These are phyloP conservation scores for Notarius lentiginosus DNA, from an alignment of 2,113 vertebrate genomes.

Conservation along the genomic window DNA sequence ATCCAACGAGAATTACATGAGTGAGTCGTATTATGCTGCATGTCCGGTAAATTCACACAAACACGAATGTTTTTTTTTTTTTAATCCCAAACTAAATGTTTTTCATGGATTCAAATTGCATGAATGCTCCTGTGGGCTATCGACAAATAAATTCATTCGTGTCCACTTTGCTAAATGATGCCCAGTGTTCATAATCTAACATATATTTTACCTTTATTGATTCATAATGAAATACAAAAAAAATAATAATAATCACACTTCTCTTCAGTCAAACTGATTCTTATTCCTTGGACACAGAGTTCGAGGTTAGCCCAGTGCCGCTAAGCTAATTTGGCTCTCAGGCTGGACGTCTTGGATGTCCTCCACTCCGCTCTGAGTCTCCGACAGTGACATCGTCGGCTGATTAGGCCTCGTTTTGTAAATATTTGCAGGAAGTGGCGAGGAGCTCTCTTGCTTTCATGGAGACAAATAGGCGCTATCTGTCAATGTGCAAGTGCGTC, in stretches of 20 bases:
- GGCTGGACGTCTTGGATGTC: conserved; percentile 15
- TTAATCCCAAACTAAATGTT: background rate
- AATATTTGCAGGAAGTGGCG: conserved; percentile 52
- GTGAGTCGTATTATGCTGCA: too few species aligned
- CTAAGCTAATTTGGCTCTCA: background rate
- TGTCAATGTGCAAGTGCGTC: conserved; percentile 41
- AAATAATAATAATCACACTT: background rate
- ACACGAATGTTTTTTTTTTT: background rate
- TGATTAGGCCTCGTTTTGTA: conserved; percentile 47
- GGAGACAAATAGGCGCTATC: conserved; percentile 53
- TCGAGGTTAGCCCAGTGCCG: background rate
- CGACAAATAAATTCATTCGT: background rate
- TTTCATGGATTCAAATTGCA: background rate
- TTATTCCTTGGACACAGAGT: background rate
- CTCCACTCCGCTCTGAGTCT: background rate
- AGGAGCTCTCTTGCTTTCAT: conserved; percentile 45
- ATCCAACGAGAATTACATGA: background rate
- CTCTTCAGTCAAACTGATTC: background rate
- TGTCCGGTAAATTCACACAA: background rate
- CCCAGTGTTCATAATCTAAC: background rate
- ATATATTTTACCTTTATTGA: background rate
- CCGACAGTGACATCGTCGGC: conserved; percentile 15
- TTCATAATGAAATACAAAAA: background rate
- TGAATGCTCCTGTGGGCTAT: background rate
- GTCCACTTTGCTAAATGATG: background rate